These are phyloP conservation scores for Charadrius vociferus DNA, from an alignment of 2,113 vertebrate genomes.

Conservation along the genomic window DNA sequence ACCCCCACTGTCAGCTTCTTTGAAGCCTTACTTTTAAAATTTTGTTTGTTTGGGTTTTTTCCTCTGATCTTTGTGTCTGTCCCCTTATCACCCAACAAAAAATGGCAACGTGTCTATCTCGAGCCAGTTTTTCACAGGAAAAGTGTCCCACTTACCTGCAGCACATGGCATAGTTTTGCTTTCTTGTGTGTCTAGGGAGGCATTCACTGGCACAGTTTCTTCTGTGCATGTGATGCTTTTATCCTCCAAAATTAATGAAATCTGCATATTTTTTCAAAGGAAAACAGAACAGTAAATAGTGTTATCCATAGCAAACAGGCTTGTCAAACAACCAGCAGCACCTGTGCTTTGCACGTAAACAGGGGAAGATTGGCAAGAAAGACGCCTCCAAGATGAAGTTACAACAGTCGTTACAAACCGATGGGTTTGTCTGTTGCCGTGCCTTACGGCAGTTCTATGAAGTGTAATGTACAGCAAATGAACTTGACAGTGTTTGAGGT, in stretches of 20 bases:
- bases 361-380: background rate
- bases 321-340: background rate
- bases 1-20: background rate
- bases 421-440: background rate
- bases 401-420: accelerated
- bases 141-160: background rate
- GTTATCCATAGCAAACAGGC: background rate
- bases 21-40: background rate
- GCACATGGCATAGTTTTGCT: accelerated
- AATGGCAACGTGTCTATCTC: accelerated
- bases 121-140: accelerated
- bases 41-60: background rate
- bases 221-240: background rate
- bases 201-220: background rate
- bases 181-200: background rate
- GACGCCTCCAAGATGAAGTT: background rate
- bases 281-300: background rate
- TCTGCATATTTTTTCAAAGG: background rate
- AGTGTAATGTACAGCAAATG: accelerated
- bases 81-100: background rate
- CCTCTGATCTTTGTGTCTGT: background rate
- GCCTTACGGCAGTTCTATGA: accelerated
- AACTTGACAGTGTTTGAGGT: background rate
- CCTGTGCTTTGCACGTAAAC: accelerated
- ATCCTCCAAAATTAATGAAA: background rate